These are phyloP conservation scores for Leptopilina drosophilae DNA, from an alignment of 2,888 invertebrate species.

Conservation along the genomic window DNA sequence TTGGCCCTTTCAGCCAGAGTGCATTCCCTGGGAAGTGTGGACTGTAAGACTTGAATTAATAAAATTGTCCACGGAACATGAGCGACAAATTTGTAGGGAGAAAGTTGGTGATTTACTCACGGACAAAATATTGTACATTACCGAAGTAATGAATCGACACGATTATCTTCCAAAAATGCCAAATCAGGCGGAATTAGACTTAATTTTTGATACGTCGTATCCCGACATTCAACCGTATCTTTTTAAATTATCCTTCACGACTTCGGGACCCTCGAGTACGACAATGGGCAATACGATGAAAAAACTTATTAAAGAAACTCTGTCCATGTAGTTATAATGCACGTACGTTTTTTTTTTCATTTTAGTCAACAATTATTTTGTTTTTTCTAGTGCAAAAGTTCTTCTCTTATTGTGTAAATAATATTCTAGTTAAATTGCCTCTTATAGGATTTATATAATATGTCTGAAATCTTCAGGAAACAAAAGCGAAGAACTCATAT, in stretches of 20 bases:
- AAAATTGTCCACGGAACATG: constrained; percentile 90
- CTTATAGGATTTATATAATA: too few relatives aligned
- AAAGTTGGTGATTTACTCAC: constrained; percentile 91
- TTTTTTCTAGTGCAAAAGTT: constrained; percentile 3
- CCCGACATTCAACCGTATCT: constrained; percentile 97
- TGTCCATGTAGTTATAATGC: constrained; percentile 32
- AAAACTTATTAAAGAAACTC: constrained; percentile 86
- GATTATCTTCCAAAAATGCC: constrained; percentile 98
- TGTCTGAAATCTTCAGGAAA: too few relatives aligned
- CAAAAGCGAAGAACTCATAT: too few relatives aligned
- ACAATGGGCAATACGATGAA: constrained; percentile 94
- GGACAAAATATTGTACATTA: constrained; percentile 96
- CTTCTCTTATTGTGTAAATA: not conserved
- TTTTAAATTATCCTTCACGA: constrained; percentile 92
- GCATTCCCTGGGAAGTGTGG: constrained; percentile 99
- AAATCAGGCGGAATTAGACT: constrained; percentile 92
- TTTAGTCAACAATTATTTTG: not conserved
- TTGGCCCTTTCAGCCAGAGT: constrained; percentile 93
- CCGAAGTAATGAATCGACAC: constrained; percentile 96
- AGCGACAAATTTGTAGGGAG: constrained; percentile 91
- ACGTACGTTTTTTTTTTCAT: not conserved
- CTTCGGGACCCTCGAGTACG: constrained; percentile 86
- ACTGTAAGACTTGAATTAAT: constrained; percentile 94
- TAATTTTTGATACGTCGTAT: constrained; percentile 96
- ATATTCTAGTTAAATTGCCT: not conserved